phyloP scores from a whole-genome alignment of 2,113 vertebrate species.

The Tyto alba region DNA sequence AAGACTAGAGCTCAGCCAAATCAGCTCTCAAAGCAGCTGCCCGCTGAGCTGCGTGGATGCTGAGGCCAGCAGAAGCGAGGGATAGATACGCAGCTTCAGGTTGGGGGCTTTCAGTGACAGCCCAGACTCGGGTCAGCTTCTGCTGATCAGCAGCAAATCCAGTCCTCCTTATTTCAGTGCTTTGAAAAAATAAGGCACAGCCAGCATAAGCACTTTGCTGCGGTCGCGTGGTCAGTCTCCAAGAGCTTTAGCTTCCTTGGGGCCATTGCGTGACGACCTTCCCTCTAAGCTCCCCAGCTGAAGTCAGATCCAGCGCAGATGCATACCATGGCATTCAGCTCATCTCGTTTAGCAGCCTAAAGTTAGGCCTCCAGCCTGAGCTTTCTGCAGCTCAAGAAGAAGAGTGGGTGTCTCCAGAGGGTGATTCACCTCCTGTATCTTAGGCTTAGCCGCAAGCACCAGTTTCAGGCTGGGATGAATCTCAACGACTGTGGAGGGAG shows the following conservation, averaged over 20 bases:
- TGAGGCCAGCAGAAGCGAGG: slow-evolving; percentile 34
- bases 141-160: slow-evolving; percentile 44
- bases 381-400: background rate
- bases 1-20: slow-evolving; percentile 24
- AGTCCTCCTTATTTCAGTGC: background rate
- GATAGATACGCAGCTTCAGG: background rate
- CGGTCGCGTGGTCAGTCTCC: background rate
- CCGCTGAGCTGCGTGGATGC: background rate
- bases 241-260: background rate
- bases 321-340: background rate
- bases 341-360: background rate
- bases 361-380: background rate
- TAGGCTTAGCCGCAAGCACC: background rate
- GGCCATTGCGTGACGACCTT: background rate
- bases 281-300: background rate
- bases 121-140: slow-evolving; percentile 3
- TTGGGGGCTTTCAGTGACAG: background rate
- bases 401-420: background rate
- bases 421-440: slow-evolving; percentile 33
- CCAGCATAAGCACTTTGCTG: background rate
- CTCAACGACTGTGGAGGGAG: background rate
- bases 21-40: slow-evolving; percentile 43
- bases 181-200: background rate
- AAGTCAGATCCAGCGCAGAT: background rate
- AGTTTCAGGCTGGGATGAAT: slow-evolving; percentile 23